A percentile compares a stretch with the other conserved stretches of the same genome.
Evolutionary conservation across 23 tunicate species (phyloP).

Genomic region (Ciona savignyi): DNA sequence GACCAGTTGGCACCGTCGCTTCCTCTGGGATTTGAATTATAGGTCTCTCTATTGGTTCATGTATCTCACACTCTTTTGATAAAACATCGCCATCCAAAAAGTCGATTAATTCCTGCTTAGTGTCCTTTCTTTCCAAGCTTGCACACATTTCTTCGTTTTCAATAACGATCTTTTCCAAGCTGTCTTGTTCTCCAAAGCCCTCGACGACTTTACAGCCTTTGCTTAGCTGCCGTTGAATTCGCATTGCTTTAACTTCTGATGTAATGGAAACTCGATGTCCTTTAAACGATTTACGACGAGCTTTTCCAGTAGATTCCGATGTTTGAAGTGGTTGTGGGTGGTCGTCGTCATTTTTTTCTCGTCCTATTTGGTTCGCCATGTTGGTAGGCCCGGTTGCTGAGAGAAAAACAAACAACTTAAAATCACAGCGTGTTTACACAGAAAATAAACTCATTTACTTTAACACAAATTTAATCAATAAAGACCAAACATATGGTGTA

Average conservation of each 20-base stretch:
- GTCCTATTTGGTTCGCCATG: neutral
- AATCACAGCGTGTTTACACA: too few species aligned
- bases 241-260: neutral
- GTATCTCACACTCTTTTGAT: neutral
- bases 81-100: neutral
- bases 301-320: neutral
- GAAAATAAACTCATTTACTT: too few species aligned
- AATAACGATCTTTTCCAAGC: neutral
- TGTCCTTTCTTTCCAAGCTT: neutral
- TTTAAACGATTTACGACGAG: neutral
- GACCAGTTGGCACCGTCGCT: neutral
- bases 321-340: neutral
- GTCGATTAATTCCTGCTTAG: neutral
- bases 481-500: too few species aligned
- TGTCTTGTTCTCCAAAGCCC: neutral
- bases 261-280: neutral
- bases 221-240: neutral
- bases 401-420: neutral
- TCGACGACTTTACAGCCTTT: neutral
- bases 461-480: too few species aligned
- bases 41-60: neutral
- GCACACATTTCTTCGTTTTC: neutral
- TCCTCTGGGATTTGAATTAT: neutral
- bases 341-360: neutral
- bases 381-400: neutral